Base-by-base conservation (phyloP, 2,797 vertebrate genomes). In the Enteromius paludinosus region DNA sequence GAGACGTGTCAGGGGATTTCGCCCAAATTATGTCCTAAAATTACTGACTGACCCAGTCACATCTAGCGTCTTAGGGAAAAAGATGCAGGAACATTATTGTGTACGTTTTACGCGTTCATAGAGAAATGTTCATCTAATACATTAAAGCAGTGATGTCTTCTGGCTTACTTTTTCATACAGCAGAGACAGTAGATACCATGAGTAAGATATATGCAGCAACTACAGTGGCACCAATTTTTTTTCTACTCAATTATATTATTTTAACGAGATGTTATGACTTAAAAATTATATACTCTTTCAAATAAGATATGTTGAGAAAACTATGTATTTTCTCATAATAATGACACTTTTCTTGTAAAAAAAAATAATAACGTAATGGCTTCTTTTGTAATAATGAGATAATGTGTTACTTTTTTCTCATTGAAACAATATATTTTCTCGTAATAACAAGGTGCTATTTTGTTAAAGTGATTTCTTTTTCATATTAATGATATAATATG, bases 1-100 rank as follows among this genome's bases (percentile, higher is more conserved):
- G 83, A 86, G 87, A 87, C 45, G 56, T 90, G 86, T 85, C 84
- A 69, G 33, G 84, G 84, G 84, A 85, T 86, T 86, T 81, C 12
- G 83, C 74, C 68, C 52, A 78, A 86, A 86, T 85, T 14, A 81
- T 87, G 88, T 87, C 87, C 78, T 84, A 77, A 79, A 86, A 85
- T 86, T 78, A 77, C 83, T 84, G 72, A 83, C 41, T 85, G 87
- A 87, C 84, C 86, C 79, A 84, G 77, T 65, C 82, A 77, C 38
- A 85, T 84, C 35, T 23, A 70, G 68, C 28, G 79, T 74, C 82
- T 83, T 75, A 64, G 70, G 15, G 33, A 72, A 79, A 83, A 81
- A 49, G 17, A 73, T 85, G 83, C 56, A 41, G 78, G 66, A 82
- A 66, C 8, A 47, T 84, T 83, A 64, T 77, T 83, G 61, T 45